A percentile compares a stretch with the other conserved stretches of the same genome.
phyloP scores from a whole-genome alignment of 2,113 vertebrate genomes.

The Neolamprologus longior region DNA sequence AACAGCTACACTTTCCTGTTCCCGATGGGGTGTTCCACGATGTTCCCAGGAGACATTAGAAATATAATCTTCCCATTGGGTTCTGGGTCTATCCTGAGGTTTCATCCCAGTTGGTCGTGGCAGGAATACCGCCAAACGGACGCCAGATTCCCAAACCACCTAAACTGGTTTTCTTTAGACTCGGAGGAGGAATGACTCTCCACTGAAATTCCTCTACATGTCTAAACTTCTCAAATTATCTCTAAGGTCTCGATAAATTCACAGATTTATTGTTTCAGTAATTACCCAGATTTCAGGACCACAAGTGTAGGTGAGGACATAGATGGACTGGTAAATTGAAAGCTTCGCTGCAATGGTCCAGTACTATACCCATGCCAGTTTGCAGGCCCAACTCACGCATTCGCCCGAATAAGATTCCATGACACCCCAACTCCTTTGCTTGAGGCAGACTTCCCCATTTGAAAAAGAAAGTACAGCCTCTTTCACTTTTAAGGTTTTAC shows the following conservation, averaged over 20 bases:
- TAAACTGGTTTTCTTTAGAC: not conserved
- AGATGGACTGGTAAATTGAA: not conserved
- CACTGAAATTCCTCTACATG: not conserved
- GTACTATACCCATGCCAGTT: not conserved
- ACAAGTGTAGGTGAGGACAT: not conserved
- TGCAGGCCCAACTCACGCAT: not conserved
- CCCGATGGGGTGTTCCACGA: not conserved
- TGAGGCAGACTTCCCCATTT: not conserved
- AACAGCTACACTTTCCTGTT: not conserved
- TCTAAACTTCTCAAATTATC: not conserved
- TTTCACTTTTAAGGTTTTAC: not conserved
- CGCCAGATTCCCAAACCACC: not conserved
- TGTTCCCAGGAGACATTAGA: not conserved
- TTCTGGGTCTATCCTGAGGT: not conserved
- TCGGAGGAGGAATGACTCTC: not conserved
- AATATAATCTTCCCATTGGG: not conserved
- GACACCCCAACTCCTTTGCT: not conserved
- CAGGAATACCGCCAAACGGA: not conserved
- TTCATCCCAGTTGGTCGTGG: not conserved
- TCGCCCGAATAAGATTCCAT: not conserved
- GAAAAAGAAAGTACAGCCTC: not conserved
- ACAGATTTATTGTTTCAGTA: not conserved
- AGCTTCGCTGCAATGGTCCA: not conserved
- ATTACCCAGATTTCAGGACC: not conserved
- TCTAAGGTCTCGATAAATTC: not conserved